A percentile compares a stretch with the other conserved stretches of the same genome.
Evolutionary conservation across 2,113 vertebrate species (phyloP).

Genomic region (Rhea americana): DNA sequence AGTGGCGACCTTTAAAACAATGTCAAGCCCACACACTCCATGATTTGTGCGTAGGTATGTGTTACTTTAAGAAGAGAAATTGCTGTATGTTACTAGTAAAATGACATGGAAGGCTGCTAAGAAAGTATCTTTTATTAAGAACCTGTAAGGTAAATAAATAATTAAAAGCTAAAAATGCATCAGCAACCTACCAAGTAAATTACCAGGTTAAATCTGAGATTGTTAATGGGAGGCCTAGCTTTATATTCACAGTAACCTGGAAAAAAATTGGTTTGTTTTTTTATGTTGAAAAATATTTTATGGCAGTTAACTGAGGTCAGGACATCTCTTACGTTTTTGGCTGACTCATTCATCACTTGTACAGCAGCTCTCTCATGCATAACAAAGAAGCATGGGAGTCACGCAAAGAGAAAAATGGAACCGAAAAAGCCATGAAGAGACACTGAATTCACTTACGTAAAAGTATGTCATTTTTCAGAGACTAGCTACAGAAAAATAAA

Average conservation of each 20-base stretch:
- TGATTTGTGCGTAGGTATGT: conserved; percentile 42
- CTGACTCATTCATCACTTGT: conserved; percentile 21
- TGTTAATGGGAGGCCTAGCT: neutral
- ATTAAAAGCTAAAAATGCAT: neutral
- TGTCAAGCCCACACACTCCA: conserved; percentile 5
- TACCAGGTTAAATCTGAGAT: neutral
- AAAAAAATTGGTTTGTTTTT: neutral
- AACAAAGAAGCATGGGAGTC: neutral
- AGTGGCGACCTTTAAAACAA: conserved; percentile 59
- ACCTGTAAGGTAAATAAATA: conserved; percentile 13
- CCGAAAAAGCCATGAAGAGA: neutral
- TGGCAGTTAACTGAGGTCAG: conserved; percentile 23
- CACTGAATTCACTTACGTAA: neutral
- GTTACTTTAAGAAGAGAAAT: neutral
- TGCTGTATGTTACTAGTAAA: neutral
- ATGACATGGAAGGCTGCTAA: conserved; percentile 23
- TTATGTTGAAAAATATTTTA: conserved; percentile 9
- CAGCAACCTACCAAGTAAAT: neutral
- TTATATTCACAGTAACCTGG: neutral
- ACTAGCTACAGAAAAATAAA: neutral
- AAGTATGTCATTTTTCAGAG: neutral
- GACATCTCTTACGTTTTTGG: conserved; percentile 18
- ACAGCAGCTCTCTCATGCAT: neutral
- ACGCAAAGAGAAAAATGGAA: neutral
- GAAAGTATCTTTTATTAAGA: conserved; percentile 26